Evolutionary conservation across 2,113 vertebrate species (phyloP).

Genomic region (Indri indri): DNA sequence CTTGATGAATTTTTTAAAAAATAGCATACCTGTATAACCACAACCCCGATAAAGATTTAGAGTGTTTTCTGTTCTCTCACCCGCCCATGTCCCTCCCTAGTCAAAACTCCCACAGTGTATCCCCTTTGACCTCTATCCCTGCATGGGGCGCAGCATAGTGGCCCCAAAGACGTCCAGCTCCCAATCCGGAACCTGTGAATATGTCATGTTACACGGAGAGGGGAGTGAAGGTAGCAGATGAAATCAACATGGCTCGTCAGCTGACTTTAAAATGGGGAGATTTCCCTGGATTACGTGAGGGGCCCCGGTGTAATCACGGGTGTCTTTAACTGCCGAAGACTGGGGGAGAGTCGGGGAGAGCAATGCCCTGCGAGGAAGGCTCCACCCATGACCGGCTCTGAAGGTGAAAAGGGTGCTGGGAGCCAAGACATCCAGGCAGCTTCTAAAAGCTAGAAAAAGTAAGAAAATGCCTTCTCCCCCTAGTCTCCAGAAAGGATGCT

Average conservation of each 20-base stretch:
- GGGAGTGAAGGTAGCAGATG: rapidly evolving
- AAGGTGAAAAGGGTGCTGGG: not conserved
- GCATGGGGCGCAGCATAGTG: not conserved
- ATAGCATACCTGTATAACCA: not conserved
- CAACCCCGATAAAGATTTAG: not conserved
- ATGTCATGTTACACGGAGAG: no score
- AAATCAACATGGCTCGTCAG: no score
- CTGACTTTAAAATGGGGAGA: not conserved
- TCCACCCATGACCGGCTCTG: not conserved
- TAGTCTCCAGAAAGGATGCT: not conserved
- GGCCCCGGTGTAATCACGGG: no score
- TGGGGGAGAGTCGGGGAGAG: not conserved
- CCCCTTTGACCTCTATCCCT: not conserved
- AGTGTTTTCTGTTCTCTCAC: not conserved
- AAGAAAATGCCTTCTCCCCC: not conserved
- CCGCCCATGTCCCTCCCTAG: not conserved
- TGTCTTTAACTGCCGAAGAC: not conserved
- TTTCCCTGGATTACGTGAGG: rapidly evolving
- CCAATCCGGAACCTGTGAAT: not conserved
- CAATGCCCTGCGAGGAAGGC: no score
- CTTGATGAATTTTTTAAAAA: no score
- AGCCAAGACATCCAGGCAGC: not conserved
- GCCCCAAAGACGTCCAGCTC: no score
- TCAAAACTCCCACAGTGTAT: rapidly evolving
- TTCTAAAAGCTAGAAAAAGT: not conserved